Evolutionary conservation across 2,888 invertebrate species (phyloP).

Genomic region (Diloba caeruleocephala): DNA sequence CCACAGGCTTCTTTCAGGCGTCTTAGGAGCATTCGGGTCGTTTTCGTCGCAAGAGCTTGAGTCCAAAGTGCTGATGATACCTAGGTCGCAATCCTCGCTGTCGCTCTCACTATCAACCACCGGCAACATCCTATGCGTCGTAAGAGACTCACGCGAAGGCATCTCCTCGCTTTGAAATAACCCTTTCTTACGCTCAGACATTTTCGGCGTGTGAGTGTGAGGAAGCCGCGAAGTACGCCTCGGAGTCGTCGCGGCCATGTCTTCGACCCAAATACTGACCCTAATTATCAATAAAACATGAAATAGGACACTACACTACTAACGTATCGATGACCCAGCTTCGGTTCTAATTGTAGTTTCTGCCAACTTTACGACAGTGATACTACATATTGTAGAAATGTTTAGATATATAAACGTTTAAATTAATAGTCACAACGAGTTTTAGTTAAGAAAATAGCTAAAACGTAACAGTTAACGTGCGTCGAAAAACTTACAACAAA

Average conservation of each 20-base stretch:
- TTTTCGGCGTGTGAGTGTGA: conserved; percentile 87
- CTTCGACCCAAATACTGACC: conserved; percentile 47
- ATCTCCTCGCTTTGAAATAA: conserved; percentile 85
- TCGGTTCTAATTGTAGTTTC: conserved; percentile 42
- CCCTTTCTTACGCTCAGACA: conserved; percentile 90
- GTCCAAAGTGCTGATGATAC: conserved; percentile 88
- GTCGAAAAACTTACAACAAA: conserved; percentile 61
- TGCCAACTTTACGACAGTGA: conserved; percentile 11
- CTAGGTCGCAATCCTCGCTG: conserved; percentile 87
- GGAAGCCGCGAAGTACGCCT: conserved; percentile 77
- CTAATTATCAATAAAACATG: conserved; percentile 49
- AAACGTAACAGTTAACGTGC: conserved; percentile 60
- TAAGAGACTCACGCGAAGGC: conserved; percentile 74
- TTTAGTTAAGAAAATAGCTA: conserved; percentile 35
- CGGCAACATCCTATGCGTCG: conserved; percentile 78
- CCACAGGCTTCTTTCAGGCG: conserved; percentile 74
- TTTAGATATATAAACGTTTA: conserved; percentile 8
- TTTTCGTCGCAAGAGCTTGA: conserved; percentile 85
- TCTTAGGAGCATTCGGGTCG: conserved; percentile 74
- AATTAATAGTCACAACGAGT: conserved; percentile 31
- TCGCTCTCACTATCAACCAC: conserved; percentile 85
- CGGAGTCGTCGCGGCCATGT: conserved; percentile 81
- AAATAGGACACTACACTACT: conserved; percentile 53
- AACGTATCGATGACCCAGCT: conserved; percentile 46
- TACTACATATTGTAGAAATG: conserved; percentile 33